Evolutionary conservation across 2,113 vertebrate genomes (phyloP).

Genomic region (Vicugna pacos): DNA sequence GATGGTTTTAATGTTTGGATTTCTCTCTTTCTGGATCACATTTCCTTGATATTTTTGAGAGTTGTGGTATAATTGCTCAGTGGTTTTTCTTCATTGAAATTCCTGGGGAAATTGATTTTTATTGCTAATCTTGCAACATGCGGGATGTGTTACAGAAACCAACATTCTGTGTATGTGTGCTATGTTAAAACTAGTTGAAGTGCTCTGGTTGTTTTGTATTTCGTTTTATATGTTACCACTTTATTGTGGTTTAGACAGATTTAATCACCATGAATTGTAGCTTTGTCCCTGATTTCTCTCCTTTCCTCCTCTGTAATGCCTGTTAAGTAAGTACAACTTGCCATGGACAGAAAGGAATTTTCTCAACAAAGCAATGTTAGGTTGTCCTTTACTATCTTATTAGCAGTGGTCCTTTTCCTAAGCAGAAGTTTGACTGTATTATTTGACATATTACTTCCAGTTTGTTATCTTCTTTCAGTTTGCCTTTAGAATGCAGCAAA

Average conservation of each 20-base stretch:
- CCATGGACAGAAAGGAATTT: not conserved
- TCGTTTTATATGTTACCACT: constrained; percentile 17
- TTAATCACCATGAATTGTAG: not conserved
- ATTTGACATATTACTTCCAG: constrained; percentile 23
- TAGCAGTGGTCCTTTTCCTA: not conserved
- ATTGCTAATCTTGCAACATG: not conserved
- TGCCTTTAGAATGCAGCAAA: constrained; percentile 28
- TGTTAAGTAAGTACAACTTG: not conserved
- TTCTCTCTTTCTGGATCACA: constrained; percentile 14
- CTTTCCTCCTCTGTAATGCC: not conserved
- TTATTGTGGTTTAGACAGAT: not conserved
- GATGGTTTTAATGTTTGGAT: constrained; percentile 40
- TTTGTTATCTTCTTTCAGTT: constrained; percentile 45
- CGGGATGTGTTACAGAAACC: constrained; percentile 8
- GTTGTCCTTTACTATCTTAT: not conserved
- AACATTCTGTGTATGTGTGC: not conserved
- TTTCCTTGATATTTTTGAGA: constrained; percentile 57
- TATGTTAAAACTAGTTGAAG: not conserved
- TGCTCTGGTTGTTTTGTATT: not conserved
- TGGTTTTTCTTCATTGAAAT: constrained; percentile 10
- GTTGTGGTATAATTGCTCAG: not conserved
- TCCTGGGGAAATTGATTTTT: constrained; percentile 31
- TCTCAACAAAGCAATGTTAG: not conserved
- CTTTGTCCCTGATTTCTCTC: not conserved
- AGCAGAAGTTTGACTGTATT: not conserved